Evolutionary conservation across 2,797 vertebrate species (phyloP).

Genomic region (Cryptoprocta ferox): DNA sequence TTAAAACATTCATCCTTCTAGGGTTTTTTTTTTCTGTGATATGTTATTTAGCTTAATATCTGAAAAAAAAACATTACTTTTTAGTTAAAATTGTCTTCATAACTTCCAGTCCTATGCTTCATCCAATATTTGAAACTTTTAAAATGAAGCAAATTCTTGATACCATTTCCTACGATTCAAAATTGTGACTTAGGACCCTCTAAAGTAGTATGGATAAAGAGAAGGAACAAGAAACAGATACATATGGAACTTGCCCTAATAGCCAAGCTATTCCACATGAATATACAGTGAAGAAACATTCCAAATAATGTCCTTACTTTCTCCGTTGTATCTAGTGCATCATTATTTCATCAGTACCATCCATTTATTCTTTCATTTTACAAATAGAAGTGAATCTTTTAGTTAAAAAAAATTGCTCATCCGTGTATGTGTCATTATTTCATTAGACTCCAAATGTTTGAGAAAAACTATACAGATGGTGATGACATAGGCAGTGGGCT

Average conservation of each 20-base stretch:
- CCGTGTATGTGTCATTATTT: conserved; percentile 19
- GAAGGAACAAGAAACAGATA: neutral
- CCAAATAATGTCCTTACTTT: neutral
- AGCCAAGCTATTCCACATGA: neutral
- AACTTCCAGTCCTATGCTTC: conserved; percentile 46
- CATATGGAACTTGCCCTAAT: conserved; percentile 15
- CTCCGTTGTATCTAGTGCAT: neutral
- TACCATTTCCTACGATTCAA: neutral
- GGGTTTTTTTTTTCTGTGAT: neutral
- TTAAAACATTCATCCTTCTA: neutral
- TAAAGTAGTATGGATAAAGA: conserved; percentile 35
- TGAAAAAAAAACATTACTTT: conserved; percentile 33
- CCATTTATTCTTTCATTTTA: conserved; percentile 25
- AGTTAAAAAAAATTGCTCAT: conserved; percentile 58
- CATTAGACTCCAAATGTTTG: conserved; percentile 60
- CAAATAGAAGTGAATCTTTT: conserved; percentile 41
- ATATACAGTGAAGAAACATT: neutral
- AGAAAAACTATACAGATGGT: conserved; percentile 69
- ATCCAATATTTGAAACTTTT: neutral
- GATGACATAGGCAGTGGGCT: conserved; percentile 49
- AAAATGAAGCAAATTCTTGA: conserved; percentile 19
- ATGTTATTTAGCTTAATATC: neutral
- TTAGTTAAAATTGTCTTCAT: conserved; percentile 31
- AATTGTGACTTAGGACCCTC: neutral
- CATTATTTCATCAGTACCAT: conserved; percentile 18